Conservation (phyloP, 2,888 invertebrate species). For the Cephus rjabovi region DNA sequence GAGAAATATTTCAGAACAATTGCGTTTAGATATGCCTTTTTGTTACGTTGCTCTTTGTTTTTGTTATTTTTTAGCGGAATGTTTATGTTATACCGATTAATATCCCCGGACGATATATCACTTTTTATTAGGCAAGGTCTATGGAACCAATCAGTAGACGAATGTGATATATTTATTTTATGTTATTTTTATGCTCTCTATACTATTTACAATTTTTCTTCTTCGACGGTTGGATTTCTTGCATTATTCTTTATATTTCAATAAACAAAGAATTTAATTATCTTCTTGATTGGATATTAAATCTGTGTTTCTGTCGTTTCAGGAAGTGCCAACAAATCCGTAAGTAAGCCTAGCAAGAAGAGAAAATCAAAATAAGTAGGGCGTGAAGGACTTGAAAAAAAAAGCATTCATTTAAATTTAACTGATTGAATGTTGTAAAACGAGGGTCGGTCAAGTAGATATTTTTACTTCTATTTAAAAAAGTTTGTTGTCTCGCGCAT, state of each 20-base stretch:
- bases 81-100: neutral
- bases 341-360: conserved; percentile 46
- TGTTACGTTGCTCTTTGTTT: neutral
- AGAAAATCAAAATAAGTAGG: conserved; percentile 45
- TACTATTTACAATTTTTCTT: neutral
- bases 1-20: neutral
- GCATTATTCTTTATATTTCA: neutral
- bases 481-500: neutral
- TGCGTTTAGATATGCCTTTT: neutral
- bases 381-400: neutral
- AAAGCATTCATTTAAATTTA: neutral
- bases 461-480: neutral
- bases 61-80: neutral
- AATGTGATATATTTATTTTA: neutral
- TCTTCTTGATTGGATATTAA: neutral
- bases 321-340: conserved; percentile 43
- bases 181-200: neutral
- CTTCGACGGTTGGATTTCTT: neutral
- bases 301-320: neutral
- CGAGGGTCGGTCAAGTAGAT: neutral
- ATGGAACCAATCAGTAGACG: neutral
- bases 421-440: neutral
- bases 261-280: neutral
- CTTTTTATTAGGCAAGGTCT: neutral
- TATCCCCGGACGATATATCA: neutral